Evolutionary conservation across 1,140 invertebrate species (phyloP), one percentile per base, ranked within the genome.

Genomic region (Drosophila aff.): DNA sequence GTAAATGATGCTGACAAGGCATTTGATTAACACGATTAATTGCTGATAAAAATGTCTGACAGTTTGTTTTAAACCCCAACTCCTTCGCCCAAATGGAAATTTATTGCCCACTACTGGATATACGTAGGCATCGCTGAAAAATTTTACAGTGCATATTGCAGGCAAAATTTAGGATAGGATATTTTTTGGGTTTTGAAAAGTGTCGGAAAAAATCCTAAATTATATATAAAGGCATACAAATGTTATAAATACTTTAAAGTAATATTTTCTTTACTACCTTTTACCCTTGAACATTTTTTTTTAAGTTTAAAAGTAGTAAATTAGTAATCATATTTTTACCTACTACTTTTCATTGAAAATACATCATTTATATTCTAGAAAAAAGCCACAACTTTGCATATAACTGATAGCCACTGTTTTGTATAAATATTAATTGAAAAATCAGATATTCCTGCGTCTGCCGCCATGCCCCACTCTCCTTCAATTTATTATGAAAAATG

Each of bases 11-110:
- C 85, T 89, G 85, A 89, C 85, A 89, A 89, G 85, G 86, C 85
- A 89, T 89, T 89, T 89, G 85, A 90, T 89, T 89, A 89, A 89
- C 85, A 89, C 85, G 85, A 89, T 89, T 89, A 89, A 89, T 89
- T 89, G 85, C 86, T 85, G 85, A 89, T 89, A 89, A 89, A 91
- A 89, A 79, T 90, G 85, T 89, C 86, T 85, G 75, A 90, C 85
- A 82, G 86, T 84, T 90, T 87, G 84, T 87, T 83, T 72, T 61
- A 49, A 61, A 41, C 16, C 36, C 46, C 46, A 47, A 16, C 46
- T n/a, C 47, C 21, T 23, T 0, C 1, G 13, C 5, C 38, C n/a
- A 28, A 55, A 9, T 40, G 40, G 64, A 64, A 40, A 69, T 66
- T 62, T 65, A 76, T 72, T 41, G 50, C 43, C 49, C 61, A 86